These are phyloP conservation scores for Pholis gunnellus DNA, from an alignment of 2,113 vertebrate genomes.

Conservation along the genomic window DNA sequence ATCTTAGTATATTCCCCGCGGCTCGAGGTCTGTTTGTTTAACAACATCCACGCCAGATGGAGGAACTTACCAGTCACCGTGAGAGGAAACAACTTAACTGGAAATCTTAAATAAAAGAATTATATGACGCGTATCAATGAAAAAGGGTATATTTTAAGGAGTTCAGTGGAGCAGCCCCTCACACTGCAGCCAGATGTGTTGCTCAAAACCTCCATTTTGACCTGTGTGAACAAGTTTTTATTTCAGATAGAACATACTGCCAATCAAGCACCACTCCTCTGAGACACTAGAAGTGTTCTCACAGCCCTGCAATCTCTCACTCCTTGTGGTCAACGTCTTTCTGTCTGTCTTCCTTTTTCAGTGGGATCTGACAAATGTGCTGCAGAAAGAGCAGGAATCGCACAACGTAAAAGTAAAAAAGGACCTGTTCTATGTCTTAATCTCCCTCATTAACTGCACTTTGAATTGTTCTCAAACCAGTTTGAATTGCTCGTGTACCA, in stretches of 20 bases:
- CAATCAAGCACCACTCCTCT: conserved; percentile 44
- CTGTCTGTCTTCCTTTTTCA: conserved; percentile 13
- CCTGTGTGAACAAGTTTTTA: conserved; percentile 46
- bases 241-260: conserved; percentile 34
- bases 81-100: conserved; percentile 45
- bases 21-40: conserved; percentile 56
- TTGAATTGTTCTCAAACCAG: conserved; percentile 2
- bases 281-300: conserved; percentile 33
- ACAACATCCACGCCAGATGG: conserved; percentile 57
- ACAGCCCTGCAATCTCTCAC: conserved; percentile 18
- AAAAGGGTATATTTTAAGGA: conserved; percentile 7
- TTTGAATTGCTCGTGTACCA: background rate
- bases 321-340: conserved; percentile 3
- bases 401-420: background rate
- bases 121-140: background rate
- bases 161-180: conserved; percentile 24
- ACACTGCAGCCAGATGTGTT: background rate
- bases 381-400: conserved; percentile 1
- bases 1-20: conserved; percentile 33
- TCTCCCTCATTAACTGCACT: conserved; percentile 13
- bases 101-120: conserved; percentile 1
- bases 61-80: conserved; percentile 37
- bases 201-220: conserved; percentile 29
- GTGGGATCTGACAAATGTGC: background rate
- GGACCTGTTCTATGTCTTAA: conserved; percentile 5